Evolutionary conservation across 2,888 invertebrate species (phyloP).

Genomic region (Eilema caniola): DNA sequence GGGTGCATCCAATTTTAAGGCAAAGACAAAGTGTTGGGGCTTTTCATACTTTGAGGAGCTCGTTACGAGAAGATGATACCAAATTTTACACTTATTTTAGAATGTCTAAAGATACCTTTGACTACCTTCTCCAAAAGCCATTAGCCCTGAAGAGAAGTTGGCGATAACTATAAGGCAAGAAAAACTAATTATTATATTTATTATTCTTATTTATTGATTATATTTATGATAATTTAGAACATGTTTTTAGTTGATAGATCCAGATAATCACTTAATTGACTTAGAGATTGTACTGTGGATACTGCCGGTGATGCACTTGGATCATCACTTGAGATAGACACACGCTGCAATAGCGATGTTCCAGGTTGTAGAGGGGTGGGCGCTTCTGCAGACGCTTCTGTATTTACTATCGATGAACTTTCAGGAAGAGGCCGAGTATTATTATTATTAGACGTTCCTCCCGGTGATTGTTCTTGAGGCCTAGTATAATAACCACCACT

Average conservation of each 20-base stretch:
- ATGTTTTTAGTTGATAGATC: no score
- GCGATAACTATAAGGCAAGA: conserved; percentile 37
- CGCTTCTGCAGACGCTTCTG: conserved; percentile 21
- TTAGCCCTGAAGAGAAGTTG: conserved; percentile 36
- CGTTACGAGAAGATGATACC: conserved; percentile 14
- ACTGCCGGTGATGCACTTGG: conserved; percentile 22
- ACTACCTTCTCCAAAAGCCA: conserved; percentile 13
- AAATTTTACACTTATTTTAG: conserved; percentile 18
- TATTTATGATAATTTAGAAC: no score
- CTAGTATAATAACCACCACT: conserved; percentile 23
- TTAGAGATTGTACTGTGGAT: conserved; percentile 15
- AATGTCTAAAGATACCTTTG: conserved; percentile 10
- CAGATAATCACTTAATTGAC: no score
- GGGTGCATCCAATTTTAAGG: conserved; percentile 20
- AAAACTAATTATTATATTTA: no score
- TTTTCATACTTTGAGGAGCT: conserved; percentile 16
- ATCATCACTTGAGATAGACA: conserved; percentile 11
- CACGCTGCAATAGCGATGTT: conserved; percentile 21
- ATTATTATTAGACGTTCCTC: conserved; percentile 22
- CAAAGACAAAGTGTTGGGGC: conserved; percentile 15
- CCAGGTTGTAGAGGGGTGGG: conserved; percentile 24
- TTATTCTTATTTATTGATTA: no score
- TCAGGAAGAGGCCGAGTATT: conserved; percentile 23
- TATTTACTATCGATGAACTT: conserved; percentile 23
- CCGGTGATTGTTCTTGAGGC: conserved; percentile 22